Evolutionary conservation across 2,113 vertebrate species (phyloP).

Genomic region (Tichodroma muraria): DNA sequence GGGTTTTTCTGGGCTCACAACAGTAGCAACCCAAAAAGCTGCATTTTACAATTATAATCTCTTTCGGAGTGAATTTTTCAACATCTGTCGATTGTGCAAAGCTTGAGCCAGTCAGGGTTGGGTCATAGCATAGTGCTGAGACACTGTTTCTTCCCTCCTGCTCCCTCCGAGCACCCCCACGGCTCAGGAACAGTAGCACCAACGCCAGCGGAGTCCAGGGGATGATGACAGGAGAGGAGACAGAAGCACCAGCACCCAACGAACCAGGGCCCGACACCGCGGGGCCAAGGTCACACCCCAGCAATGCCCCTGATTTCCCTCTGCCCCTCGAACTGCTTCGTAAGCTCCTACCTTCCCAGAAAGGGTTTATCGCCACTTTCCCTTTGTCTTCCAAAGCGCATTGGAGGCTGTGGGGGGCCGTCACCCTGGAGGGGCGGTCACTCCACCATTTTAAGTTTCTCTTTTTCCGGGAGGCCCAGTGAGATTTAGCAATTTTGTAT

Average conservation of each 20-base stretch:
- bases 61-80: neutral
- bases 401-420: fast-evolving
- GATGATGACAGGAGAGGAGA: too few relatives aligned
- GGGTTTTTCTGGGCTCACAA: neutral
- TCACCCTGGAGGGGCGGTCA: fast-evolving
- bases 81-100: neutral
- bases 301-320: fast-evolving
- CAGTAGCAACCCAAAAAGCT: neutral
- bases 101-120: too few relatives aligned
- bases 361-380: neutral
- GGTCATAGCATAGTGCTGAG: too few relatives aligned
- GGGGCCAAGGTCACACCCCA: too few relatives aligned
- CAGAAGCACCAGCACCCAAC: neutral
- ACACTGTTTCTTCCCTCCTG: neutral
- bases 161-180: neutral
- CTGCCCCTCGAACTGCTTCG: neutral
- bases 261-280: fast-evolving
- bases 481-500: too few relatives aligned
- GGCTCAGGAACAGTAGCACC: neutral
- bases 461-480: neutral
- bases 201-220: neutral
- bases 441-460: neutral
- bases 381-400: neutral
- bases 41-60: neutral
- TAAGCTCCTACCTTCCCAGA: too few relatives aligned